These are phyloP conservation scores for Oedothorax gibbosus DNA, from an alignment of 1,140 invertebrate species.

Conservation along the genomic window DNA sequence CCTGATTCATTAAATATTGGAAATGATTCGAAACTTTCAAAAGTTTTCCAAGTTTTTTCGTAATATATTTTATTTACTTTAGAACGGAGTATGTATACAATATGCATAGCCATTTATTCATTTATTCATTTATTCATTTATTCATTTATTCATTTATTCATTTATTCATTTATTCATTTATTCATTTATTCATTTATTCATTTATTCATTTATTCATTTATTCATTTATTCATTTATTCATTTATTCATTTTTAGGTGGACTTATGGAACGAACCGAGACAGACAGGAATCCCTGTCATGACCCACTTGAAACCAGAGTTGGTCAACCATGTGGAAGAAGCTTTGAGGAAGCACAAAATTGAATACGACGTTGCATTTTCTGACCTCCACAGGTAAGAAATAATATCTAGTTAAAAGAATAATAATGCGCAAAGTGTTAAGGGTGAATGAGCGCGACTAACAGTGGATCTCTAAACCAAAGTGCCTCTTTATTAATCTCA, in stretches of 20 bases:
- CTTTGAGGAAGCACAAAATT: conserved; percentile 15
- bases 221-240: background rate
- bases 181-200: background rate
- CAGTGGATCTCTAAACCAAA: too few relatives aligned
- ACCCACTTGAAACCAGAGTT: conserved; percentile 29
- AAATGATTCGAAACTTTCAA: too few relatives aligned
- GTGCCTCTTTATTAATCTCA: background rate
- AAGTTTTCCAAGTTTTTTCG: too few relatives aligned
- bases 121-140: background rate
- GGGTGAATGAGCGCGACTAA: too few relatives aligned
- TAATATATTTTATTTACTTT: too few relatives aligned
- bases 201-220: too few relatives aligned
- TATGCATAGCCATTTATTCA: background rate
- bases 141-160: background rate
- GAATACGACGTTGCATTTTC: conserved; percentile 21
- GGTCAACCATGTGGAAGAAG: conserved; percentile 12
- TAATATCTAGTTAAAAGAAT: background rate
- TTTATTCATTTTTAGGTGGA: conserved; percentile 23
- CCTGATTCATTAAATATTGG: too few relatives aligned
- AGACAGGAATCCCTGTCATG: conserved; percentile 15
- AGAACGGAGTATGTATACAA: too few relatives aligned
- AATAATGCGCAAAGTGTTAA: background rate
- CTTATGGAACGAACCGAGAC: conserved; percentile 51
- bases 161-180: background rate
- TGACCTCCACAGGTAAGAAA: conserved; percentile 48